phyloP scores from a whole-genome alignment of 2,797 vertebrate species.

The Sebastes minor region DNA sequence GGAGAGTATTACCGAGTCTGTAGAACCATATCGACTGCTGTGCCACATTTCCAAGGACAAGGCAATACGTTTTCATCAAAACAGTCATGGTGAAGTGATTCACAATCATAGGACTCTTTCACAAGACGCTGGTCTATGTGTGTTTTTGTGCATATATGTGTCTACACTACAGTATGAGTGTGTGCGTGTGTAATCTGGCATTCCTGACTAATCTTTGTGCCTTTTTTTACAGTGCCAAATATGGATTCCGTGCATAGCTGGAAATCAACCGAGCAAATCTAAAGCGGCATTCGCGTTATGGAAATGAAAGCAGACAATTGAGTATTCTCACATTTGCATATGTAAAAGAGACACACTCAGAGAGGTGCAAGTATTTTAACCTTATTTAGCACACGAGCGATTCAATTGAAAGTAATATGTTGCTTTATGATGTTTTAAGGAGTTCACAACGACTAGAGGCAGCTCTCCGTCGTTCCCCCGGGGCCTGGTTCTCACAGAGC shows the following conservation, averaged over 20 bases:
- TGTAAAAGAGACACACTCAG: slow-evolving; percentile 58
- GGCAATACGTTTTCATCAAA: slow-evolving; percentile 70
- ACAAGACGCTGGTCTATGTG: slow-evolving; percentile 36
- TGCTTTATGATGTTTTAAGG: slow-evolving; percentile 56
- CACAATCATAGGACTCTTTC: slow-evolving; percentile 59
- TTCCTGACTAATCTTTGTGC: slow-evolving; percentile 44
- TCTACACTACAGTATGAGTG: neutral
- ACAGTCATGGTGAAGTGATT: slow-evolving; percentile 65
- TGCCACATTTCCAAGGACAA: slow-evolving; percentile 71
- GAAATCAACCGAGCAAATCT: slow-evolving; percentile 70
- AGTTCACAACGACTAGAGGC: slow-evolving; percentile 27
- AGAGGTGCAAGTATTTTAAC: slow-evolving; percentile 69
- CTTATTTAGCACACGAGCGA: slow-evolving; percentile 55
- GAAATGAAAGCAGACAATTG: slow-evolving; percentile 68
- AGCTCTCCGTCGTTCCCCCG: slow-evolving; percentile 21
- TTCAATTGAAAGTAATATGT: slow-evolving; percentile 55
- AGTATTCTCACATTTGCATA: slow-evolving; percentile 66
- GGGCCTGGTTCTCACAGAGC: slow-evolving; percentile 65
- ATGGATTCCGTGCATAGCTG: slow-evolving; percentile 66
- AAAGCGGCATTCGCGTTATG: slow-evolving; percentile 67
- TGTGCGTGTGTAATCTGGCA: slow-evolving; percentile 33
- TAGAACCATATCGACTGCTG: slow-evolving; percentile 66
- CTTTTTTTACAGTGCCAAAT: slow-evolving; percentile 52
- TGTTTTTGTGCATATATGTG: neutral
- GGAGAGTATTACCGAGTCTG: slow-evolving; percentile 54